These are phyloP conservation scores for Acronicta psi DNA, from an alignment of 2,888 invertebrate genomes.

Conservation along the genomic window DNA sequence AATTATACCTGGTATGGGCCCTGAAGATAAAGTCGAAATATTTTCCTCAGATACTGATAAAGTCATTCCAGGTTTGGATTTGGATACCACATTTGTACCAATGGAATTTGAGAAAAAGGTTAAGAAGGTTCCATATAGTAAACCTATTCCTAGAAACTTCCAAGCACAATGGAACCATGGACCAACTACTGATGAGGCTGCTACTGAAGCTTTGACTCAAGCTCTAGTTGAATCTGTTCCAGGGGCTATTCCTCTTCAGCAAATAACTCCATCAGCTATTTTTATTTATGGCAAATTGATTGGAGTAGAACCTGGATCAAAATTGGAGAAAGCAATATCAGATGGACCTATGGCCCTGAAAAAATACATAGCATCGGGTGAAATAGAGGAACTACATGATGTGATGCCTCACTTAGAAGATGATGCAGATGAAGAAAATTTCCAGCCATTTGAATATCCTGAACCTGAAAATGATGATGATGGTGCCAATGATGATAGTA, in stretches of 20 bases:
- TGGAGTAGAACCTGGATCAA: constrained; percentile 93
- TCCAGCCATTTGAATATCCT: constrained; percentile 83
- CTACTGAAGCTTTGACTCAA: constrained; percentile 91
- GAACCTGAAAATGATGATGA: constrained; percentile 71
- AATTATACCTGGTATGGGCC: constrained; percentile 98
- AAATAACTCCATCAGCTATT: constrained; percentile 94
- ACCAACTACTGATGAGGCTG: constrained; percentile 85
- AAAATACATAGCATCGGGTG: constrained; percentile 93
- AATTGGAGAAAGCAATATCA: constrained; percentile 92
- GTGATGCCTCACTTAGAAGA: constrained; percentile 92
- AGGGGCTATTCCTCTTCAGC: constrained; percentile 93
- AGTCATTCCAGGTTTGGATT: constrained; percentile 95
- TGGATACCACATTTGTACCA: constrained; percentile 90
- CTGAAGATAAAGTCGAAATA: constrained; percentile 96
- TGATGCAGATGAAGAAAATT: constrained; percentile 87
- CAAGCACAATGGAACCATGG: constrained; percentile 99
- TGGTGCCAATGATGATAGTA: constrained; percentile 60
- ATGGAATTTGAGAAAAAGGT: constrained; percentile 93
- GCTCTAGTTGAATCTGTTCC: constrained; percentile 93
- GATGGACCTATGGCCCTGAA: constrained; percentile 94
- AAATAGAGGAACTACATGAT: constrained; percentile 94
- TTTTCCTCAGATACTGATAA: constrained; percentile 89
- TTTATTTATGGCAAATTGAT: constrained; percentile 95
- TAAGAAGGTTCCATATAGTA: constrained; percentile 97
- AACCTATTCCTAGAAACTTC: constrained; percentile 98